Percentiles rank a stretch among this genome's conserved stretches.
These are phyloP conservation scores for Australoheros scitulus DNA, from an alignment of 2,113 vertebrate species.

Conservation along the genomic window DNA sequence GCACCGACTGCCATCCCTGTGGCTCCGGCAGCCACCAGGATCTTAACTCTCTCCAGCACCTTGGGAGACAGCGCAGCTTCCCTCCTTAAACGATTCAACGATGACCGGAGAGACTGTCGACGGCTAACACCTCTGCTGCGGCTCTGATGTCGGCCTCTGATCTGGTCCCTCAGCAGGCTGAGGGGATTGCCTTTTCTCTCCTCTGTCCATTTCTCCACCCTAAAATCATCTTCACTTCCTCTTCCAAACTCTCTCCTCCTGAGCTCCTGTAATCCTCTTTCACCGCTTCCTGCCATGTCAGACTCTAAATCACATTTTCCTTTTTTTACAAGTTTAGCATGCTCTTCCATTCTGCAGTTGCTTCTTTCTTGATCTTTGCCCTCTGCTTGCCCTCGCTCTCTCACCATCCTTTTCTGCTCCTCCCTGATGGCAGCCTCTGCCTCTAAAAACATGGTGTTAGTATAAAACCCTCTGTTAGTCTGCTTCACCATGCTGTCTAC, in stretches of 20 bases:
- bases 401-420: slow-evolving; percentile 72
- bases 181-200: slow-evolving; percentile 33
- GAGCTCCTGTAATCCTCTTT: not conserved
- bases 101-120: slow-evolving; percentile 19
- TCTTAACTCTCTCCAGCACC: slow-evolving; percentile 73
- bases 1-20: slow-evolving; percentile 77
- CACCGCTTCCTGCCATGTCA: not conserved
- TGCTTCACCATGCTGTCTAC: slow-evolving; percentile 73
- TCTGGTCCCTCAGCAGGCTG: slow-evolving; percentile 31
- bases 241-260: slow-evolving; percentile 30
- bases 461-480: slow-evolving; percentile 66
- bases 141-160: slow-evolving; percentile 18
- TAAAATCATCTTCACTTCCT: slow-evolving; percentile 29
- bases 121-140: not conserved
- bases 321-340: slow-evolving; percentile 41
- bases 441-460: slow-evolving; percentile 68
- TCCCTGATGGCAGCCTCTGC: slow-evolving; percentile 73
- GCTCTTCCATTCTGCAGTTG: not conserved
- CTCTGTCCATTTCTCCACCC: slow-evolving; percentile 49
- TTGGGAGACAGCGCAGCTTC: slow-evolving; percentile 70
- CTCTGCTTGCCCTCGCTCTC: slow-evolving; percentile 40
- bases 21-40: slow-evolving; percentile 72
- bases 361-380: slow-evolving; percentile 1
- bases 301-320: slow-evolving; percentile 62
- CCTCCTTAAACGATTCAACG: slow-evolving; percentile 46